These are phyloP conservation scores for Xiphophorus maculatus DNA, from an alignment of 2,113 vertebrate genomes.

Conservation along the genomic window DNA sequence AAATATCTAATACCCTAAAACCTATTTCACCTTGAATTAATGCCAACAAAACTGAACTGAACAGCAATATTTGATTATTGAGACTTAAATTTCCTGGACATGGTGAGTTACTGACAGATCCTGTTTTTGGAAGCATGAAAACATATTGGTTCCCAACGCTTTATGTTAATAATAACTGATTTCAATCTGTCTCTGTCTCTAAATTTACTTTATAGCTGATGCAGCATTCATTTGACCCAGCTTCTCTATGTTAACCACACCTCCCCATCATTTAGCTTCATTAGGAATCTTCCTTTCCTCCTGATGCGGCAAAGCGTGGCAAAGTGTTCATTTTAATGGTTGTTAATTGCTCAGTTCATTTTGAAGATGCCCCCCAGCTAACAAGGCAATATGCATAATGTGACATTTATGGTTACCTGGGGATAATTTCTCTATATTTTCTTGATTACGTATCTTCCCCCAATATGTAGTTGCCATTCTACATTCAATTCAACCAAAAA, in stretches of 20 bases:
- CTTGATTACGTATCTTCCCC: too few relatives aligned
- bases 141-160: not conserved
- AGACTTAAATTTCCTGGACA: not conserved
- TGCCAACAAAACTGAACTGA: too few relatives aligned
- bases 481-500: too few relatives aligned
- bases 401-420: too few relatives aligned
- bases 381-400: too few relatives aligned
- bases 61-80: not conserved
- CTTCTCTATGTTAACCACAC: too few relatives aligned
- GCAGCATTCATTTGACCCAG: not conserved
- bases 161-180: not conserved
- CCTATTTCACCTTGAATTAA: too few relatives aligned
- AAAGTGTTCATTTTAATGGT: not conserved
- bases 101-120: not conserved
- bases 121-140: not conserved
- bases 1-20: not conserved
- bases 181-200: not conserved
- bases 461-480: too few relatives aligned
- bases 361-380: not conserved
- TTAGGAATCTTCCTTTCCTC: not conserved
- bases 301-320: not conserved
- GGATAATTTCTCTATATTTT: too few relatives aligned
- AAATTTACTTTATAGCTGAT: not conserved
- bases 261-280: not conserved
- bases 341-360: not conserved